These are phyloP conservation scores for Kryphioiulus occultus DNA, from an alignment of 2,888 invertebrate genomes.

Conservation along the genomic window DNA sequence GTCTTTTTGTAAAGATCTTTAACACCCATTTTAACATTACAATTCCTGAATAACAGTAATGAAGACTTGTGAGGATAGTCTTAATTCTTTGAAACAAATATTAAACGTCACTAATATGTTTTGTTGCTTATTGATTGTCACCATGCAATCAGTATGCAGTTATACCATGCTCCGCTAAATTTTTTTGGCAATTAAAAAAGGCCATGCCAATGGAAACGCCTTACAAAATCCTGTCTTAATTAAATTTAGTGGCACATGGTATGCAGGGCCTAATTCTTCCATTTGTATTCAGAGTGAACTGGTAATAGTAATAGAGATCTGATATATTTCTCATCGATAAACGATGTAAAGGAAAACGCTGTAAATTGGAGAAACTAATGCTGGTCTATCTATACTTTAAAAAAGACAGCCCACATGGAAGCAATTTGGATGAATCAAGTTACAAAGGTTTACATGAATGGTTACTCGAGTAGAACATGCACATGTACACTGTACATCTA, in stretches of 20 bases:
- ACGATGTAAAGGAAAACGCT: not conserved
- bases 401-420: slow-evolving; percentile 8
- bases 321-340: not conserved
- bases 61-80: not conserved
- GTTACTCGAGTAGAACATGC: not conserved
- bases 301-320: not conserved
- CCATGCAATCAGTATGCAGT: not conserved
- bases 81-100: not conserved
- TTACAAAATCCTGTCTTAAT: not conserved
- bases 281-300: not conserved
- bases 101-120: not conserved
- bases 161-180: not conserved
- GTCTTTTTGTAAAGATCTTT: not conserved
- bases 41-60: not conserved
- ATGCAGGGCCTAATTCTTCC: not conserved
- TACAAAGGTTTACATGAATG: not conserved
- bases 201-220: too few species aligned
- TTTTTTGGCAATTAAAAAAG: not conserved
- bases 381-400: not conserved
- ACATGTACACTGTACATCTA: not conserved
- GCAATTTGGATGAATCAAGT: slow-evolving; percentile 1
- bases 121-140: not conserved
- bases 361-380: slow-evolving; percentile 16
- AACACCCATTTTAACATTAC: not conserved
- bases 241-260: not conserved